Base-by-base conservation (phyloP, 2,113 vertebrate genomes). In the Aptenodytes forsteri region DNA sequence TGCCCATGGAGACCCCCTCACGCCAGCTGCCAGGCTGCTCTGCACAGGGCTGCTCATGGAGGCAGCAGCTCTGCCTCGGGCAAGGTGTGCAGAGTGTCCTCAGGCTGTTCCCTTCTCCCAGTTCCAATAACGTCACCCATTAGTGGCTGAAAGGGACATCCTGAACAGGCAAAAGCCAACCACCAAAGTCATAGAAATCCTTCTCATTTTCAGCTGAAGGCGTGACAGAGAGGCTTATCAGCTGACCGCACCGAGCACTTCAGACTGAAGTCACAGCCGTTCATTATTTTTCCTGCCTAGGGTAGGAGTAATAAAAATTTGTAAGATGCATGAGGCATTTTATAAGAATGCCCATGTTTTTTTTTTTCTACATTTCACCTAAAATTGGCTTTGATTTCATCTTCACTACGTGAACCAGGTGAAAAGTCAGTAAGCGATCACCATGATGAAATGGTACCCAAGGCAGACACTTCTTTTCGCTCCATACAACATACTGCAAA, bases 61-160 rank as follows among this genome's bases (percentile, higher is more conserved):
- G 6, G 55, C 46, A 27, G 50, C 61, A 27, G 13, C 61, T 55
- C 40, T n/a, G 55, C 69, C 46, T 11, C 2, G 1, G 50, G 26
- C 10, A 3, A 49, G 29, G 64, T 3, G 29, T 13, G 30, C 76
- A 47, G 81, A 81, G 69, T 56, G 44, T 3, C n/a, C 32, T 49
- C 49, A 5, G 58, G 64, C 40, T 34, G 34, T 7, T 8, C 54
- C 87, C 69, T 32, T 18, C 46, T 29, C 72, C 30, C n/a, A 0
- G 40, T 4, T 36, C 8, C 2, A 2, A 2, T 16, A 66, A n/a
- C 0, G 0, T 27, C 91, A n/a, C 78, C 64, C 46, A 0, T 5
- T 0, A 11, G 55, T 6, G 26, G 29, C 75, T 22, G 40, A 7
- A 52, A 79, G 61, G 70, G 62, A 36, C 69, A 49, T 6, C 17